These are phyloP conservation scores for Monochamus saltuarius DNA, from an alignment of 1,140 invertebrate species.

Conservation along the genomic window DNA sequence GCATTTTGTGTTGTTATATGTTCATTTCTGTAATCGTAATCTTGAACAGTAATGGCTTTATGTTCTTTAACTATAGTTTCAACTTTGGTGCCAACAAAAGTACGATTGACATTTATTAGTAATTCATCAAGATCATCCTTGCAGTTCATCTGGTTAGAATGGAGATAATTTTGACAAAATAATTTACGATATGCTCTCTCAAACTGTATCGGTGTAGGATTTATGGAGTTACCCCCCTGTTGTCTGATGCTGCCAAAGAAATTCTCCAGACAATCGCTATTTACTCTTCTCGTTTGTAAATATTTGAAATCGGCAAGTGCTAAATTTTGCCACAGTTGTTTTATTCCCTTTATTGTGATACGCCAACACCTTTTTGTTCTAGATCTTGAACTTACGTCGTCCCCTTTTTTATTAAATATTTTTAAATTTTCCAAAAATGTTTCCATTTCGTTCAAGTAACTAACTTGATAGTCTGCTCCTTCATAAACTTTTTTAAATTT, in stretches of 20 bases:
- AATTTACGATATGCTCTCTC: slow-evolving; percentile 10
- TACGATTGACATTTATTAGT: slow-evolving; percentile 2
- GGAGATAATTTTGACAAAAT: slow-evolving; percentile 11
- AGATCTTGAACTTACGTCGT: not conserved
- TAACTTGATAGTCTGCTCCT: slow-evolving; percentile 3
- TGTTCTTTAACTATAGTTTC: not conserved
- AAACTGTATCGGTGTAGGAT: slow-evolving; percentile 11
- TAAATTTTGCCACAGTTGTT: slow-evolving; percentile 1
- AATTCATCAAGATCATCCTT: slow-evolving; percentile 11
- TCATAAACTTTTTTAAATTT: slow-evolving; percentile 5
- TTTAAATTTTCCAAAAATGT: not conserved
- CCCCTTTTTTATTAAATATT: not conserved
- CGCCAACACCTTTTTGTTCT: not conserved
- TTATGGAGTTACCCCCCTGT: slow-evolving; percentile 7
- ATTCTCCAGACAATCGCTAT: slow-evolving; percentile 1
- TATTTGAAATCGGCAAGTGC: slow-evolving; percentile 4
- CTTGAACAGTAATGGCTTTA: slow-evolving; percentile 9
- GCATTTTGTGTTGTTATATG: slow-evolving; percentile 7
- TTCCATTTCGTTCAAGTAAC: slow-evolving; percentile 2
- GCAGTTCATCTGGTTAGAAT: slow-evolving; percentile 13
- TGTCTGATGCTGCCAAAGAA: slow-evolving; percentile 13
- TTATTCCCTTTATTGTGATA: not conserved
- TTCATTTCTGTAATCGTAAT: slow-evolving; percentile 9
- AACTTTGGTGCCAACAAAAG: not conserved
- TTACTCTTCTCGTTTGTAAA: not conserved